Base-by-base conservation (phyloP, 1,140 invertebrate species). In the Lordiphosa collinella region DNA sequence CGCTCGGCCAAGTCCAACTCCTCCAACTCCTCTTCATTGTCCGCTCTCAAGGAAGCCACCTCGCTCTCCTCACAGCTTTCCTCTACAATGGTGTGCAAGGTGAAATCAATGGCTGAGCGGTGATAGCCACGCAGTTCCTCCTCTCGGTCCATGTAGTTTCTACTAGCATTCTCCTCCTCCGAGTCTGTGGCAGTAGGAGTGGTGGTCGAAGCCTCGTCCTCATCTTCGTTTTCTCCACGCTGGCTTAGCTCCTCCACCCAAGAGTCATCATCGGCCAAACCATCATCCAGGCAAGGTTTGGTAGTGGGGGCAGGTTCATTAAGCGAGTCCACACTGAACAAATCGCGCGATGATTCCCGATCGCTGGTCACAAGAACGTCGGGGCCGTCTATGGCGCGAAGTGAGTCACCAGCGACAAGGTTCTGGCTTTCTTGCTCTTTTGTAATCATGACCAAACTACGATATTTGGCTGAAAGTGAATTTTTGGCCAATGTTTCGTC, bases 41-140 rank as follows among this genome's bases (percentile, higher is more conserved):
- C 85, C 6, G 69, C 70, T 3, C 86, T 47, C 49, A 85, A 55
- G 3, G 82, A 88, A 76, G 94, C 94, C 38, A 93, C 92, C 89
- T 95, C 95, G 86, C 93, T 97, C 88, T 98, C 96, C 89, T 97
- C 96, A 84, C 96, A 97, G 58, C 95, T 96, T 88, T 98, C 96
- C 90, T 98, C 96, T 0, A 97, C 93, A 66, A 98, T 98, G 0
- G 96, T 98, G 70, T 97, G 96, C 44, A 98, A 89, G 0, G 96
- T 97, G 65, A 97, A 96, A 88, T 97, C 96, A 62, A 96, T 94
- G 2, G 93, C 92, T 22, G 94, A 92, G 11, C 94, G 90, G 76
- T 95, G 93, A 73, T 96, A 96, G 2, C 94, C 94, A 2, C 93
- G 90, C 14, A 96, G 90, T 61, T 96, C 95, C 63, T 96, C 95